Base-by-base conservation (phyloP, 2,113 vertebrate genomes). In the Amazona vittata region DNA sequence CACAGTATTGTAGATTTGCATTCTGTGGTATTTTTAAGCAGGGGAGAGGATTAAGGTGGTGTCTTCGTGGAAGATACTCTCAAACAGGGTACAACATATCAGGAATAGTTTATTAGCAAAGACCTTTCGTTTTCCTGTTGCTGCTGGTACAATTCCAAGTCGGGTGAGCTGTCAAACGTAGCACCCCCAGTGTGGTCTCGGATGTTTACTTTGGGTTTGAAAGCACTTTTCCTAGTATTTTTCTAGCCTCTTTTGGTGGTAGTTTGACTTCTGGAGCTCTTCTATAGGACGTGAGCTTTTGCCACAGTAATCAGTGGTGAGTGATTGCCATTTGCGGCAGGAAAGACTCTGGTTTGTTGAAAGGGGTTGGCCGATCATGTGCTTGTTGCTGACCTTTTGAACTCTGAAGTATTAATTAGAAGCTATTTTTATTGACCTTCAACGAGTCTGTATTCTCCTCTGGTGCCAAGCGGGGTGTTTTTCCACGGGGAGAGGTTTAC, bases 401-500 rank as follows among this genome's bases (percentile, higher is more conserved):
- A 97, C 95, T 97, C 90, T 87, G 79, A 90, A 96, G 91, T 97
- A 96, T 90, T 96, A 94, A 95, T 96, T 97, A 98, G 97, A 97
- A 97, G 92, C 95, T 98, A 97, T 97, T 98, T 98, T 98, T 98
- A 97, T 96, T 95, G 97, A 96, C 94, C 90, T 81, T 50, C 52
- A 92, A 84, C 26, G 47, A 95, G 95, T 92, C 96, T 97, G 94
- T 97, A 93, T 98, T 98, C 97, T 98, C 97, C 98, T 97, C 95
- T 74, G 90, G 97, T 98, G 98, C 98, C 98, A 98, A 98, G 84
- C 94, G 94, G 83, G 86, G 17, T 86, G 90, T 95, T 97, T 90
- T 83, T 95, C 93, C 96, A 86, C 69, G 39, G 94, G 91, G 96
- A 92, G 91, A 93, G 86, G 96, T 96, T 91, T 71, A 21, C 78